Evolutionary conservation across 35 echinoderm and acorn worm species (phyloP).

Genomic region (Lytechinus pictus): DNA sequence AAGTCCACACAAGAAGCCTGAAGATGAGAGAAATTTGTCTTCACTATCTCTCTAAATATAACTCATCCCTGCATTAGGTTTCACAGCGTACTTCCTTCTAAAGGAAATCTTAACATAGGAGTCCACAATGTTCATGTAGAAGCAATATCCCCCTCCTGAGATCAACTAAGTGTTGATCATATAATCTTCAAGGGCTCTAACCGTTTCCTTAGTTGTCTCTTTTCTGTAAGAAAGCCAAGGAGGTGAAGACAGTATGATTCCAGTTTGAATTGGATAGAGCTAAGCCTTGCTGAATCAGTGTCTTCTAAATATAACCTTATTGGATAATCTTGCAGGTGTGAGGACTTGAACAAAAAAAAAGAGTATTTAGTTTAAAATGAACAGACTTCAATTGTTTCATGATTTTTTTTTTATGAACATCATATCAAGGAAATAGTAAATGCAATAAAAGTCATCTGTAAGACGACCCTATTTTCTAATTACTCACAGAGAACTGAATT

Average conservation of each 20-base stretch:
- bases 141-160: not conserved
- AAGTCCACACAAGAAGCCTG: not conserved
- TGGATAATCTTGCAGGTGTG: not conserved
- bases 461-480: not conserved
- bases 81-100: constrained; percentile 20
- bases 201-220: not conserved
- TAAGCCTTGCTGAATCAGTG: not conserved
- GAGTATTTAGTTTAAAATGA: no score
- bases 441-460: not conserved
- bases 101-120: constrained; percentile 37
- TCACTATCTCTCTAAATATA: constrained; percentile 39
- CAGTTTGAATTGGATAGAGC: not conserved
- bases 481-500: not conserved
- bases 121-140: not conserved
- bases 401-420: no score
- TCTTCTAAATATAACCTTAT: not conserved
- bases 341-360: not conserved
- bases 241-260: not conserved
- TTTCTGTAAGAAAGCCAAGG: not conserved
- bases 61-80: constrained; percentile 40
- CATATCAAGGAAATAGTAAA: no score
- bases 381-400: no score
- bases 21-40: constrained; percentile 31
- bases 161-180: not conserved
- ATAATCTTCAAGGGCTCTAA: not conserved